Base-by-base conservation (phyloP, 2,888 invertebrate genomes). In the Cinara cedri region DNA sequence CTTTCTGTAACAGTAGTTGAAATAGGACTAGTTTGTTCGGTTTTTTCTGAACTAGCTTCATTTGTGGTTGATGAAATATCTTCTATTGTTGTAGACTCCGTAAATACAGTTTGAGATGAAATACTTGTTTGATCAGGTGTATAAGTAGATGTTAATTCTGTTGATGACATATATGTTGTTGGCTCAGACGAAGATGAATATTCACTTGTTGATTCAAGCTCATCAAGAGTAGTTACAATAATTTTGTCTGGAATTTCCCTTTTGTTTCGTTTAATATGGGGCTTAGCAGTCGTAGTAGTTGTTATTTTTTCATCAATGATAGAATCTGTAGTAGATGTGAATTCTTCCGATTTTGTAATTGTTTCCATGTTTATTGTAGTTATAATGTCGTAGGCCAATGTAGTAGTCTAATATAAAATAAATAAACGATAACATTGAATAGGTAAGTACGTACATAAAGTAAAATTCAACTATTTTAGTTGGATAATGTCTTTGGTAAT, bases 81-180 rank as follows among this genome's bases (percentile, higher is more conserved):
- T 24, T 14, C 49, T 14, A 49, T 42, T 11, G 26, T 62, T 42
- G 51, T n/a, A 74, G 21, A 55, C 14, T 21, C 10, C 42, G 46
- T 34, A n/a, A 16, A 19, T 21, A 44, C 2, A 9, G 34, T 44
- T 19, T 55, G 14, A 6, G 72, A 26, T 62, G 74, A 55, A 72
- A 3, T 46, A 16, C 26, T 55, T 51, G 60, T 55, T 65, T 24
- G 21, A 55, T 60, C 49, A 11, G 66, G 1, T n/a, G 51, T 26
- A 13, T 81, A 74, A n/a, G 54, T 72, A 14, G 81, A 42, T 11
- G 65, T 54, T 54, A 19, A 3, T 49, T 63, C 63, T 1, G 57
- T 66, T 46, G 81, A 75, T n/a, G 82, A 57, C n/a, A 44, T 46
- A 13, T 74, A 81, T 14, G 72, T 81, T 34, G 57, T 34, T 46